phyloP scores from a whole-genome alignment of 1,140 invertebrate species.

The Babylonia areolata region DNA sequence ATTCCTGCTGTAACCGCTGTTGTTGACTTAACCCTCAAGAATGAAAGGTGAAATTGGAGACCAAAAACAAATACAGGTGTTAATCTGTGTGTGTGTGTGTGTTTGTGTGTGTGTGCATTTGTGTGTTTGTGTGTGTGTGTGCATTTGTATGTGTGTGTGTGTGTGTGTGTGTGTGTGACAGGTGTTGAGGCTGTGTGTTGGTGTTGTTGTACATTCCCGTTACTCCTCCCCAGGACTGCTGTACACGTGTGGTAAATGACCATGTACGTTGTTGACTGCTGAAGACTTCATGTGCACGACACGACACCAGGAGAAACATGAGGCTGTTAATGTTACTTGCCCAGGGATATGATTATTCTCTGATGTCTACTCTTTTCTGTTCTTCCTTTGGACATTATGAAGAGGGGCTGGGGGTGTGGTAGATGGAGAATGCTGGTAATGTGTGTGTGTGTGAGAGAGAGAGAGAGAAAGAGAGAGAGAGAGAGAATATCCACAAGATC shows the following conservation, averaged over 20 bases:
- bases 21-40: no score
- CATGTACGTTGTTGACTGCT: neutral
- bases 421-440: no score
- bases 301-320: neutral
- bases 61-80: neutral
- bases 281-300: neutral
- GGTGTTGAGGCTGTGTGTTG: neutral
- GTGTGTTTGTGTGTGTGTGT: neutral
- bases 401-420: neutral
- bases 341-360: neutral
- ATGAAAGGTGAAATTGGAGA: no score
- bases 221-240: neutral
- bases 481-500: no score
- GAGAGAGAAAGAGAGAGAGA: no score
- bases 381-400: neutral
- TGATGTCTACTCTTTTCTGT: neutral
- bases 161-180: neutral
- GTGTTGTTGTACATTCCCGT: neutral
- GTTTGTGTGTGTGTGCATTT: neutral
- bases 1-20: no score
- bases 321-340: neutral
- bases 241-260: neutral
- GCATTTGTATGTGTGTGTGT: neutral
- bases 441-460: neutral
- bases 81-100: neutral